Evolutionary conservation across 2,797 vertebrate species (phyloP).

Genomic region (Sandelia bainsii): DNA sequence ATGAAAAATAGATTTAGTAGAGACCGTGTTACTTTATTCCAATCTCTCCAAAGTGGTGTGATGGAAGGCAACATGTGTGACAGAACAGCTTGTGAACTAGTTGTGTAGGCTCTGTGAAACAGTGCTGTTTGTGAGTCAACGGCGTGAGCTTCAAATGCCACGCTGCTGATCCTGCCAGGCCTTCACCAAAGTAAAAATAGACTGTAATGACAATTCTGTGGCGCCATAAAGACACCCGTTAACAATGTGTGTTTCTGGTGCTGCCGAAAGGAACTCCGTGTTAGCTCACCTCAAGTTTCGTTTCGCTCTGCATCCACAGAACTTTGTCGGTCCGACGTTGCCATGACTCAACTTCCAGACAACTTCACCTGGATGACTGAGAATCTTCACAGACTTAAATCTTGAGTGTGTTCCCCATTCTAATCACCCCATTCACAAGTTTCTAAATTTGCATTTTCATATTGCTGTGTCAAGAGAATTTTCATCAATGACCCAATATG

Average conservation of each 20-base stretch:
- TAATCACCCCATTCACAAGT: background rate
- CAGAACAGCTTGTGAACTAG: conserved; percentile 81
- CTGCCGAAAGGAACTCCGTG: conserved; percentile 51
- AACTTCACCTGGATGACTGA: too few relatives aligned
- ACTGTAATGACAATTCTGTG: conserved; percentile 74
- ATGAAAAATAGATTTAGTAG: conserved; percentile 78
- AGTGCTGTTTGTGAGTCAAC: conserved; percentile 79
- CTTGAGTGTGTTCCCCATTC: background rate
- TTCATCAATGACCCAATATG: background rate
- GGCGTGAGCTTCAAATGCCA: conserved; percentile 79
- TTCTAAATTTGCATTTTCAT: conserved; percentile 1
- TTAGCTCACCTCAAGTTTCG: conserved; percentile 68
- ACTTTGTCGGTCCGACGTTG: too few relatives aligned
- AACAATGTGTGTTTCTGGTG: conserved; percentile 73
- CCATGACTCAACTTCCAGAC: too few relatives aligned
- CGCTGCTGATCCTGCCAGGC: conserved; percentile 74
- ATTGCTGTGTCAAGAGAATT: conserved; percentile 14
- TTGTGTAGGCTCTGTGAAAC: conserved; percentile 79
- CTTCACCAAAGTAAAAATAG: conserved; percentile 80
- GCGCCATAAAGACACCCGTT: conserved; percentile 75
- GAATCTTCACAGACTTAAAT: too few relatives aligned
- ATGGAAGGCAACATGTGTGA: conserved; percentile 75
- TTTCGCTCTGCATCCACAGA: too few relatives aligned
- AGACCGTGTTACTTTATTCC: conserved; percentile 66
- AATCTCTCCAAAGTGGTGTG: conserved; percentile 63